Base-by-base conservation (phyloP, 1,140 invertebrate species). In the Aplysia californica region DNA sequence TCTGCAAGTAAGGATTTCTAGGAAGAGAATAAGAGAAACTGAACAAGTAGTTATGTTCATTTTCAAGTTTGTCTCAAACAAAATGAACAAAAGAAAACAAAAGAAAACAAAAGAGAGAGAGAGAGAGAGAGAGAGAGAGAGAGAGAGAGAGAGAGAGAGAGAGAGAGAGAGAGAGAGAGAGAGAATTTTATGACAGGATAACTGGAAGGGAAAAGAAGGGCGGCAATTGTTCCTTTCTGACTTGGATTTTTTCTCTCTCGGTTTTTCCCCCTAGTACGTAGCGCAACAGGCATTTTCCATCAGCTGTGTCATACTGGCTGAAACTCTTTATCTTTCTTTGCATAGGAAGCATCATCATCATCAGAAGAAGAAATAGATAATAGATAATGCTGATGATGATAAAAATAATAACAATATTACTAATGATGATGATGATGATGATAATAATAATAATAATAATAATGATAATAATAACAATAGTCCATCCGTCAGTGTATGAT, bases 71-170 rank as follows among this genome's bases (percentile, higher is more conserved):
- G n/a, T n/a, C n/a, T n/a, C n/a, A n/a, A n/a, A n/a, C n/a, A n/a
- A 35, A 66, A 4, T 33, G 23, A 26, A 10, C 26, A 31, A 39
- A 66, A 31, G 64, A 35, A 5, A 35, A 10, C 29, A 39, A 66
- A 21, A 66, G 33, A 31, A 21, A 5, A 23, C 10, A 4, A 66
- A 4, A 5, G 64, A 35, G 64, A 66, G 64, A 66, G 64, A 66
- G 64, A 66, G 64, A 66, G 64, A 35, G 64, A 66, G 64, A 66
- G 64, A 66, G 64, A 66, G 64, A 66, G 64, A 35, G 64, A 66
- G 64, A 29, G 66, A 68, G 66, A 68, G 66, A 68, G 66, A 68
- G 66, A 41, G 4, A 23, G 35, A 39, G 5, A 39, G 35, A 68
- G 33, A 68, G 23, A 39, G 33, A 41, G 66, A 15, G 3, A 29